Percentiles rank a stretch among this genome's conserved stretches.
These are phyloP conservation scores for Champsocephalus gunnari DNA, from an alignment of 2,797 vertebrate species.

Conservation along the genomic window DNA sequence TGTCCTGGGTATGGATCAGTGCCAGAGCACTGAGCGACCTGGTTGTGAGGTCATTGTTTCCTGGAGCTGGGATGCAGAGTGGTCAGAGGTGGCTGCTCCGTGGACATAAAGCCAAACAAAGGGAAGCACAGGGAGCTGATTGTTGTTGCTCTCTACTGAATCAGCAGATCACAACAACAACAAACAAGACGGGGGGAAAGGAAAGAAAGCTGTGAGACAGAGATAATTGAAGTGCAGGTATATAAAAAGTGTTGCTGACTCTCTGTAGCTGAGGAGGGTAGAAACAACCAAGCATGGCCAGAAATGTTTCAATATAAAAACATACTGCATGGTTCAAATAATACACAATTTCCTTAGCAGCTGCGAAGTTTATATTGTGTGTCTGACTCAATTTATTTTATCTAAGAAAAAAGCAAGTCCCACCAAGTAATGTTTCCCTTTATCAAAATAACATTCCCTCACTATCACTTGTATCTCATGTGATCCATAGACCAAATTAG, in stretches of 20 bases:
- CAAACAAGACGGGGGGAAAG: neutral
- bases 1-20: conserved; percentile 13
- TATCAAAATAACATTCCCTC: too few relatives aligned
- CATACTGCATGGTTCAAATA: neutral
- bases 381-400: too few relatives aligned
- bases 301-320: neutral
- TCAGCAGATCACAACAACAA: conserved; percentile 37
- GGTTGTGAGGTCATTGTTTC: conserved; percentile 37
- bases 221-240: conserved; percentile 7
- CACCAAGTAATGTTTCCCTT: too few relatives aligned
- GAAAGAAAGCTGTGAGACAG: neutral
- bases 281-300: neutral
- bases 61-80: conserved; percentile 12
- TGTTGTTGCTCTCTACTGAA: conserved; percentile 38
- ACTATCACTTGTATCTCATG: too few relatives aligned
- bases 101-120: conserved; percentile 40
- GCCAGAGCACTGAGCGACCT: conserved; percentile 16
- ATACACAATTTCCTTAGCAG: neutral
- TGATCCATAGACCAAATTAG: too few relatives aligned
- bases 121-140: conserved; percentile 34
- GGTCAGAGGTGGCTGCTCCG: conserved; percentile 53
- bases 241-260: conserved; percentile 29
- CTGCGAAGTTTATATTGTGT: neutral
- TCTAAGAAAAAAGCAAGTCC: too few relatives aligned
- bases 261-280: conserved; percentile 7